Percentiles rank a stretch among this genome's conserved stretches.
Conservation (phyloP, 1,140 invertebrate genomes). For the Cepaea nemoralis region DNA sequence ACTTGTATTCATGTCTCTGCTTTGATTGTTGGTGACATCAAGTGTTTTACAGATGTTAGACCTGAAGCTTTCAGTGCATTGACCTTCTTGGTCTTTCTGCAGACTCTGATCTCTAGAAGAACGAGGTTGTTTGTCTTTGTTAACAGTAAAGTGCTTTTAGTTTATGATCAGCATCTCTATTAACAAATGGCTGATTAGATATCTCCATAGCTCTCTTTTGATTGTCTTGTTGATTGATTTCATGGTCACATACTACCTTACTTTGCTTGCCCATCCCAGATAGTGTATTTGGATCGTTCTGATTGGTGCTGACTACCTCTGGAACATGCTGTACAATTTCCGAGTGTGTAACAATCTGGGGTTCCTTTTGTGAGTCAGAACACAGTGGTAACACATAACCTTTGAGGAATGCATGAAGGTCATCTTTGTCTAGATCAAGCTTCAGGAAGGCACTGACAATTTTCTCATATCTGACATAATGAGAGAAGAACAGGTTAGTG, state of each 20-base stretch:
- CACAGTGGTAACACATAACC: slow-evolving; percentile 55
- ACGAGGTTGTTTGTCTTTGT: neutral
- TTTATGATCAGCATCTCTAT: neutral
- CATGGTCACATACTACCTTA: neutral
- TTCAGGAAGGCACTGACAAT: slow-evolving; percentile 62
- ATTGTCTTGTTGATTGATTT: neutral
- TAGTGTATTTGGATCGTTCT: too few relatives aligned
- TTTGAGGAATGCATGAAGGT: slow-evolving; percentile 59
- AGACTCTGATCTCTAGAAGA: neutral
- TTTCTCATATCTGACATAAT: slow-evolving; percentile 54
- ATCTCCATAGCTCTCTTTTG: neutral
- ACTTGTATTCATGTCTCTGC: neutral
- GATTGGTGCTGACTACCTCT: too few relatives aligned
- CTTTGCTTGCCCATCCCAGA: neutral
- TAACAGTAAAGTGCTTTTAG: neutral
- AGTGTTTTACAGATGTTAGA: neutral
- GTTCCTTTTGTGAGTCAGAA: neutral
- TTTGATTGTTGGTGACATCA: neutral
- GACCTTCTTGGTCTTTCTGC: neutral
- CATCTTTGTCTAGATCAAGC: slow-evolving; percentile 60
- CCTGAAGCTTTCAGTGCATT: neutral
- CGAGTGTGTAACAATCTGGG: neutral
- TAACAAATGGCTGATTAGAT: neutral
- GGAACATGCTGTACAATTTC: neutral
- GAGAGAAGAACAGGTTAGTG: too few relatives aligned